Conservation (phyloP, 2,888 invertebrate genomes). For the Colletes collaris region DNA sequence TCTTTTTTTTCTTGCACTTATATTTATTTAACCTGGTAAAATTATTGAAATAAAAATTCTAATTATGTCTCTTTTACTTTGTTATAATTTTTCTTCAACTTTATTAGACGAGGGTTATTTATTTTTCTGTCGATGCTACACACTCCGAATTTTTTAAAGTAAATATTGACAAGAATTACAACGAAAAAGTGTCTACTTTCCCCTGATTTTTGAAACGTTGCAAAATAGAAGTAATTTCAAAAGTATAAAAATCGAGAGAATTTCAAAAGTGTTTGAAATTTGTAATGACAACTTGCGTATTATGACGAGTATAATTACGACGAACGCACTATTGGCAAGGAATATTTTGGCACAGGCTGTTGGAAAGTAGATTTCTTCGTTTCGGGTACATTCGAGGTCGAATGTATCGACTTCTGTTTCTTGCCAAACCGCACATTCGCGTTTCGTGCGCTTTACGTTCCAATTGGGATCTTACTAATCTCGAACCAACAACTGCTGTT, state of each 20-base stretch:
- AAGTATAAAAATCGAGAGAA: neutral
- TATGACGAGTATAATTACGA: neutral
- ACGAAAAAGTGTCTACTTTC: no score
- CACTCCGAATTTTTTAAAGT: no score
- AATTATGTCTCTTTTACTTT: no score
- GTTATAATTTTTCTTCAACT: no score
- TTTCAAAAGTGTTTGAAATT: no score
- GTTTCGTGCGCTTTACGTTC: slow-evolving; percentile 15
- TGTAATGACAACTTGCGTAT: neutral
- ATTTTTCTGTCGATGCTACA: no score
- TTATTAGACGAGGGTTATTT: no score
- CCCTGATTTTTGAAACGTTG: no score
- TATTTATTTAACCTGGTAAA: no score
- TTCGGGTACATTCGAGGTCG: slow-evolving; percentile 38
- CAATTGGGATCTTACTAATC: slow-evolving; percentile 37
- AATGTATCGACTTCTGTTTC: slow-evolving; percentile 48
- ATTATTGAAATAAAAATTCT: no score
- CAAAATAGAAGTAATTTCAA: neutral
- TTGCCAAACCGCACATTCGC: slow-evolving; percentile 54
- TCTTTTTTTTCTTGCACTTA: no score
- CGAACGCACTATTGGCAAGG: slow-evolving; percentile 27
- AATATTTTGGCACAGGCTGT: slow-evolving; percentile 39
- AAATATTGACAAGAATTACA: no score
- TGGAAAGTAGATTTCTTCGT: slow-evolving; percentile 41
- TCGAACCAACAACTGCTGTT: slow-evolving; percentile 25